Percentiles rank a stretch among this genome's conserved stretches.
Evolutionary conservation across 2,888 invertebrate genomes (phyloP).

Genomic region (Dinocampus coccinellae): DNA sequence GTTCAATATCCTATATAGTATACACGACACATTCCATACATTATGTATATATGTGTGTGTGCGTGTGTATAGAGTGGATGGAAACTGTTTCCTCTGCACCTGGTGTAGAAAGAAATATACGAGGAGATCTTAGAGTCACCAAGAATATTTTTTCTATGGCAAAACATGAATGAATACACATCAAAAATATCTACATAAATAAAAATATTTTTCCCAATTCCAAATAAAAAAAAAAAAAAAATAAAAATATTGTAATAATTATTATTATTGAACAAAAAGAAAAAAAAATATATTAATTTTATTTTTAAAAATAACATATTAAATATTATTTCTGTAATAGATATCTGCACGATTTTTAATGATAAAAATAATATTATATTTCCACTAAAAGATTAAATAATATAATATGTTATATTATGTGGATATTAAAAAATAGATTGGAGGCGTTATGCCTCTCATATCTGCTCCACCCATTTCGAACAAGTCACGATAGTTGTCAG

Average conservation of each 20-base stretch:
- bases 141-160: not conserved
- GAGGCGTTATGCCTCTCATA: constrained; percentile 28
- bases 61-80: not conserved
- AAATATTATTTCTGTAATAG: not conserved
- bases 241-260: no score
- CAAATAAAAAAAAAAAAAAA: not conserved
- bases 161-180: not conserved
- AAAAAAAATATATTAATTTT: no score
- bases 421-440: constrained; percentile 21
- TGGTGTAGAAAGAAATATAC: not conserved
- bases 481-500: constrained; percentile 28
- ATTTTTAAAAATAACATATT: no score
- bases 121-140: not conserved
- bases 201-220: no score
- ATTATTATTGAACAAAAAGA: no score
- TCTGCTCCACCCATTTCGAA: constrained; percentile 36
- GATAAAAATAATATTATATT: not conserved
- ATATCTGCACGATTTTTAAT: not conserved
- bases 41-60: not conserved
- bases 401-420: not conserved
- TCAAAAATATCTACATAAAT: no score
- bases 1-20: constrained; percentile 15
- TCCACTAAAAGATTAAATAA: not conserved
- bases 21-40: constrained; percentile 6
- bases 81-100: constrained; percentile 14